Evolutionary conservation across 2,797 vertebrate genomes (phyloP), one percentile per base, ranked within the genome.

Genomic region (Chaetodon trifasciatus): DNA sequence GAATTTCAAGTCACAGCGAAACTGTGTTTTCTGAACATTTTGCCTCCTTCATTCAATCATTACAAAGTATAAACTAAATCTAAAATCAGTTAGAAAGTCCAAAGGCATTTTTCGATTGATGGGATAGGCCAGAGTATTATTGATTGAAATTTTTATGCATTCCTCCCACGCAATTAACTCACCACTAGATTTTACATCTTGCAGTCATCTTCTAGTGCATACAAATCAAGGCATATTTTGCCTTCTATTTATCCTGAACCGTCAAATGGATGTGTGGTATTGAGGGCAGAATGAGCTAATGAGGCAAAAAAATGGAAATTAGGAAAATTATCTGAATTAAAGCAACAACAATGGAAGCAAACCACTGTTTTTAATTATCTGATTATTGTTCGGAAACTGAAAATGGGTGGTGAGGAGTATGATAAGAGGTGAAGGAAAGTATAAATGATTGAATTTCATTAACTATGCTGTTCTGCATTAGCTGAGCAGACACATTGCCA

Each of bases 111-210:
- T 24, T 1, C 70, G 74, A 72, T 15, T 49, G 9, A 63, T 66
- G 42, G 68, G 11, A 70, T 65, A 16, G 69, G 35, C 39, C 11
- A 74, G 5, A 23, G 50, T 19, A 64, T 65, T 42, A 78, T 56
- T 78, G 53, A 70, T 11, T 74, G 9, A 76, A 70, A 40, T 73
- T 24, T 70, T 63, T 46, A 70, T 74, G 10, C 11, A 63, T 74
- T 64, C 67, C 46, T 74, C 72, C 55, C 23, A 73, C 44, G 13
- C 66, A 71, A 76, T 70, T 66, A 74, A 53, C 32, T 66, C 60
- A 70, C 24, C 72, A 68, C 42, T 44, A 2, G 39, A 64, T 64
- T 63, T 67, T 11, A 32, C 15, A 55, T 70, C 57, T 79, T 57
- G 28, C 4, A 32, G 28, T 32, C 28, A 32, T 32, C 28, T 32